Base-by-base conservation (phyloP, 2,797 vertebrate genomes). In the Hippocampus kuda region DNA sequence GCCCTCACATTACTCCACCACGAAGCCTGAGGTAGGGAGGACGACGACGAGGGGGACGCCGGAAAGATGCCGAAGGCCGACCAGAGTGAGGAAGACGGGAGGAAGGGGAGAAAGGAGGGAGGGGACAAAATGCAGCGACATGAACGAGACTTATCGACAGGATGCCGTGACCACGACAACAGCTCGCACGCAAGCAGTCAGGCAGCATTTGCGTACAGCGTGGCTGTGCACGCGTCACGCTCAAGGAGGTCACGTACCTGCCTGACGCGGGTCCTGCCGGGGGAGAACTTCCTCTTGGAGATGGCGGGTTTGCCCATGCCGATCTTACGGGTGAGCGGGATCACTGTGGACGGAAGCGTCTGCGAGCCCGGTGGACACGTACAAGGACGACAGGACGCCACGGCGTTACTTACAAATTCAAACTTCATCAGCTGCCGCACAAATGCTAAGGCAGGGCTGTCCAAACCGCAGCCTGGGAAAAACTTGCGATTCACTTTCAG, bases 271-370 rank as follows among this genome's bases (percentile, higher is more conserved):
- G 94, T 93, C 80, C 96, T 92, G 48, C 95, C 95, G 0, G 97
- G 94, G 66, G 96, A 99, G 83, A 98, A 99, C 76, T 96, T 98
- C 86, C 96, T 93, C 86, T 98, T 98, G 70, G 95, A 91, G 86
- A 99, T 99, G 84, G 96, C 95, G 0, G 96, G 97, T 73, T 99
- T 99, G 2, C 97, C 97, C 96, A 99, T 99, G 62, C 97, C 95
- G 0, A 98, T 99, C 87, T 98, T 99, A 69, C 93, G 95, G 72
- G 92, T 93, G 78, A 96, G 87, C 7, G 94, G 89, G 79, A 95
- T 85, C 62, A 94, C 92, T 0, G 92, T 89, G 54, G 53, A 56
- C 18, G 49, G 34, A 38, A 38, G 34, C 34, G 89, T 13, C n/a
- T 1, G 13, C 11, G 10, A 10, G 65, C 5, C n/a, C 4, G 18